Conservation (phyloP, 2,888 invertebrate species). For the Limenitis camilla region DNA sequence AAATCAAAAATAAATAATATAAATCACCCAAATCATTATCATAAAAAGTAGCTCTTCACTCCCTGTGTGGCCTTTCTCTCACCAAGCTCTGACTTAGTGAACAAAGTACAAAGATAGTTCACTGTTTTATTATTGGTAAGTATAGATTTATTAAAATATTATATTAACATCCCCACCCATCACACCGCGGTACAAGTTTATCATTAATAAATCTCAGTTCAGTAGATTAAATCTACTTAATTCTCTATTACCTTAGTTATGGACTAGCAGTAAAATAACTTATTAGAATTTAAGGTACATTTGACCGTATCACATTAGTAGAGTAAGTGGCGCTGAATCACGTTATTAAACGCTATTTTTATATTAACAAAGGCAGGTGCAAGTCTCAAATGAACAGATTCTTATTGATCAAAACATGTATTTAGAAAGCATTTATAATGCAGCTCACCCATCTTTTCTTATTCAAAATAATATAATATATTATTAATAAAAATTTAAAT, state of each 20-base stretch:
- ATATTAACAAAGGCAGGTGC: conserved; percentile 43
- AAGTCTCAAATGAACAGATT: conserved; percentile 57
- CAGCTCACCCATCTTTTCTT: conserved; percentile 28
- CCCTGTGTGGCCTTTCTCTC: conserved; percentile 9
- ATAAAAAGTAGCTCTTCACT: conserved; percentile 13
- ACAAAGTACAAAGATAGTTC: conserved; percentile 58
- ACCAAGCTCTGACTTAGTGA: conserved; percentile 33
- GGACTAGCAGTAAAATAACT: conserved; percentile 46
- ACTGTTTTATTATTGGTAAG: conserved; percentile 44
- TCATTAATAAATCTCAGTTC: conserved; percentile 25
- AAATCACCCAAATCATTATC: conserved; percentile 5
- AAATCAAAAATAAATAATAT: conserved; percentile 2
- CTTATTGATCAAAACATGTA: conserved; percentile 26
- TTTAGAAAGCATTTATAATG: conserved; percentile 36
- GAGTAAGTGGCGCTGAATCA: conserved; percentile 32
- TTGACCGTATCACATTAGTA: conserved; percentile 38
- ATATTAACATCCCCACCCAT: conserved; percentile 44
- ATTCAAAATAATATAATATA: conserved; percentile 27
- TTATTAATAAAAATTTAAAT: conserved; percentile 29
- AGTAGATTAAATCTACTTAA: conserved; percentile 67
- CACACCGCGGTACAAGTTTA: conserved; percentile 42
- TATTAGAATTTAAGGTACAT: conserved; percentile 48
- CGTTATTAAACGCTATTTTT: conserved; percentile 33
- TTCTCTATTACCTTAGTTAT: conserved; percentile 42
- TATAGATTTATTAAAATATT: conserved; percentile 35